Percentiles rank a stretch among this genome's conserved stretches.
These are phyloP conservation scores for Anolis carolinensis DNA, from an alignment of 2,113 vertebrate genomes.

Conservation along the genomic window DNA sequence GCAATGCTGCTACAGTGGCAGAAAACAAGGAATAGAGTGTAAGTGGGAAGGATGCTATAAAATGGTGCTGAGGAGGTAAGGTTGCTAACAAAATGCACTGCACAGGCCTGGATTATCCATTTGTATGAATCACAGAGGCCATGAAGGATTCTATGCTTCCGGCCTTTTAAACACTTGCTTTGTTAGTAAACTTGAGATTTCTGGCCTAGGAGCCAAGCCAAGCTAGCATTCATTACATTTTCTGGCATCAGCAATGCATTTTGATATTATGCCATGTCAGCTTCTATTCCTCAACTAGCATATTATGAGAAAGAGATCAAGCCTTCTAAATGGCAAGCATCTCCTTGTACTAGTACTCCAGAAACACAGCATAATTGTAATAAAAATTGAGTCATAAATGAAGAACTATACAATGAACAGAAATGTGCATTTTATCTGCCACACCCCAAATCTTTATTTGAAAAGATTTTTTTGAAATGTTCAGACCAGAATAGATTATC, in stretches of 20 bases:
- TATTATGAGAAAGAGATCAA: constrained; percentile 55
- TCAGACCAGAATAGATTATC: not conserved
- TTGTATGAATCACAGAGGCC: not conserved
- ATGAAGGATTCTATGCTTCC: not conserved
- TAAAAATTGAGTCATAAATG: not conserved
- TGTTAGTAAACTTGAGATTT: constrained; percentile 74
- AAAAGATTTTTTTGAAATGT: not conserved
- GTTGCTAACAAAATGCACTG: no score
- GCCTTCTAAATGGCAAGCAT: constrained; percentile 32
- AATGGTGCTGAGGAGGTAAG: no score
- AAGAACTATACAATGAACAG: not conserved
- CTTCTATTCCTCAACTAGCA: constrained; percentile 51
- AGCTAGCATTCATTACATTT: constrained; percentile 66
- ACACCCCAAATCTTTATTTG: not conserved
- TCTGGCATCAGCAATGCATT: constrained; percentile 63
- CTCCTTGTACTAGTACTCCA: not conserved
- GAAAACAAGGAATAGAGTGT: no score
- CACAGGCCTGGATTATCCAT: no score
- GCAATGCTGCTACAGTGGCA: no score
- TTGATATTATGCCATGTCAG: constrained; percentile 70
- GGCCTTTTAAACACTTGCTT: constrained; percentile 78
- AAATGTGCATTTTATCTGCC: not conserved
- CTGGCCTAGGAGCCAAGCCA: constrained; percentile 59
- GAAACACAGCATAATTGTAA: not conserved
- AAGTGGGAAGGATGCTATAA: no score